Evolutionary conservation across 2,888 invertebrate species (phyloP), one percentile per base, ranked within the genome.

Genomic region (Cordylochernes scorpioides): DNA sequence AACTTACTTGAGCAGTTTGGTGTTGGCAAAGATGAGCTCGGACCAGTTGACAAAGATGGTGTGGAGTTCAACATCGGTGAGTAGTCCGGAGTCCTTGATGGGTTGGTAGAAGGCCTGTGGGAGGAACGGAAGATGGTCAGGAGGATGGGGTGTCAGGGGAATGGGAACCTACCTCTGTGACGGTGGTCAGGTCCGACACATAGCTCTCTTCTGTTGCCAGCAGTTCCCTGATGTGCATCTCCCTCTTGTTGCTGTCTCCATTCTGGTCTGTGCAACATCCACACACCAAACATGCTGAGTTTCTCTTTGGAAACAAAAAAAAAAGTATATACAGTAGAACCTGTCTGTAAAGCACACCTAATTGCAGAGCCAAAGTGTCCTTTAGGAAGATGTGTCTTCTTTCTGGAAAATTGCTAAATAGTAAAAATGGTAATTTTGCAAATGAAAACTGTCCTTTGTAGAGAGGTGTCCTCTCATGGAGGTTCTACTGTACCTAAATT

Each of bases 21-120:
- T 62, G 44, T 58, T 60, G 42, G 58, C 58, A 21, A 54, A 49
- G 33, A 71, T 62, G 33, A 73, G 64, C 39, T 71, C 69, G 38
- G 64, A 61, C 71, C 71, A 71, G 47, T 74, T 73, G 27, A 71
- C 63, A 51, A 73, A 73, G 33, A 73, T 65, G 32, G 59, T 58
- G 24, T 63, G 60, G 9, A 67, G 52, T 39, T 71, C 66, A 34
- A 65, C 63, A 14, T 58, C 53, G 9, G 58, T 59, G 16, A 71
- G 50, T 1, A 67, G 56, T 38, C 17, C 43, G 59, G 48, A 54
- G 61, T 61, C 59, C 26, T 58, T 50, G 34, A 72, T 48, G 3
- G 70, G 70, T 40, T 61, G 57, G 41, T 65, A 63, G 47, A 68
- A 68, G 5, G 65, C 58, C 60, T 62, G 41, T 63, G 61, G 61